Evolutionary conservation across 2,797 vertebrate species (phyloP).

Genomic region (Antennarius maculatus): DNA sequence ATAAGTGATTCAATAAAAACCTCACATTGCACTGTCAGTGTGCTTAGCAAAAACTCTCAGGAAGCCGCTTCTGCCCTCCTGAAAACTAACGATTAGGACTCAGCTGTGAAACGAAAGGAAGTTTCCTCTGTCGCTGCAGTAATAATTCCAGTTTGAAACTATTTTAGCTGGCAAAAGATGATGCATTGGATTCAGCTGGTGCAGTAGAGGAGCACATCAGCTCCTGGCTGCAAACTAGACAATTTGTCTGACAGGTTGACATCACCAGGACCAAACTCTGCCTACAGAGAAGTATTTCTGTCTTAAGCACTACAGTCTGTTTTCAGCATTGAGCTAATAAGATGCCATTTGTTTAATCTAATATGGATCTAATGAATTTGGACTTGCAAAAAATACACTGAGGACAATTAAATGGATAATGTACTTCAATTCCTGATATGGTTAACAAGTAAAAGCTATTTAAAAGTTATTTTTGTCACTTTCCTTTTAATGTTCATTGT

Average conservation of each 20-base stretch:
- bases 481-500: background rate
- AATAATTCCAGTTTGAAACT: conserved; percentile 53
- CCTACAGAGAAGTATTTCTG: conserved; percentile 9
- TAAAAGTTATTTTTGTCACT: background rate
- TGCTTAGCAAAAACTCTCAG: conserved; percentile 5
- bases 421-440: background rate
- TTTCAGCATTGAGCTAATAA: background rate
- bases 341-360: conserved; percentile 5
- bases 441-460: background rate
- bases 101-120: background rate
- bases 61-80: conserved; percentile 32
- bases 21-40: background rate
- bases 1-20: conserved; percentile 16
- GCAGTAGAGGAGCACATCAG: background rate
- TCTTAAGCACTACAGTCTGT: background rate
- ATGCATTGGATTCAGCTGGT: conserved; percentile 37
- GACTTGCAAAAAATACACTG: background rate
- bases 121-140: conserved; percentile 9
- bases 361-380: background rate
- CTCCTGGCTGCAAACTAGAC: conserved; percentile 27
- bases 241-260: conserved; percentile 17
- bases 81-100: conserved; percentile 39
- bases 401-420: background rate
- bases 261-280: conserved; percentile 7
- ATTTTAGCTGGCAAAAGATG: conserved; percentile 44